Percentiles rank a stretch among this genome's conserved stretches.
Evolutionary conservation across 2,888 invertebrate genomes (phyloP).

Genomic region (Sinhomidia bicolor): DNA sequence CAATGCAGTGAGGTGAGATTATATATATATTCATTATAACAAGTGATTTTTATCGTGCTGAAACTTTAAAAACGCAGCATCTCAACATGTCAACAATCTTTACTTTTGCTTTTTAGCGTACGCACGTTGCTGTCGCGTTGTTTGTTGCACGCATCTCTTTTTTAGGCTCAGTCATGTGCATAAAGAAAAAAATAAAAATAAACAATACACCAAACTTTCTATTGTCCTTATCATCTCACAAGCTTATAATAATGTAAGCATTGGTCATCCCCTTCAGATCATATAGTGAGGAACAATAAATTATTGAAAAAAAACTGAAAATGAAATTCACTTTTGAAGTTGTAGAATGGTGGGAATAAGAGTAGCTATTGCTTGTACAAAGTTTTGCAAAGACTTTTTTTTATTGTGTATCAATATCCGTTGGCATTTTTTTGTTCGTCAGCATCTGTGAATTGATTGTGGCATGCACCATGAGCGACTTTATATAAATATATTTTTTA

Average conservation of each 20-base stretch:
- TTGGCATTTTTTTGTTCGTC: not conserved
- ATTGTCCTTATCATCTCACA: slow-evolving; percentile 13
- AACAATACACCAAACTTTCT: slow-evolving; percentile 22
- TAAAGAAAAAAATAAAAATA: not conserved
- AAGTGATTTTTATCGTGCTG: not conserved
- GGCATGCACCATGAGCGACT: not conserved
- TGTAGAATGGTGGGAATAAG: too few relatives aligned
- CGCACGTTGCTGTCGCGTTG: too few relatives aligned
- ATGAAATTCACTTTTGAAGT: not conserved
- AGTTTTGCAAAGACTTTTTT: too few relatives aligned
- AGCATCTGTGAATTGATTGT: not conserved
- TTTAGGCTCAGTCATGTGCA: slow-evolving; percentile 11
- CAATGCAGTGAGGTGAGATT: not conserved
- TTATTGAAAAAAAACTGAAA: not conserved
- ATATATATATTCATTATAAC: not conserved
- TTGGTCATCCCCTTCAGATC: slow-evolving; percentile 2
- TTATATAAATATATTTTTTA: not conserved
- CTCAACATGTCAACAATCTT: too few relatives aligned
- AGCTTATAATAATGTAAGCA: not conserved
- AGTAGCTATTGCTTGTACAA: too few relatives aligned
- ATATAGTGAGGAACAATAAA: slow-evolving; percentile 19
- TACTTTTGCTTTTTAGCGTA: too few relatives aligned
- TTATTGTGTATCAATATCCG: not conserved
- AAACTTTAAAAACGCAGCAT: too few relatives aligned
- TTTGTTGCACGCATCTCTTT: too few relatives aligned